A percentile compares a stretch with the other conserved stretches of the same genome.
phyloP scores from a whole-genome alignment of 1,140 invertebrate species.

The Caenorhabditis inopinata region DNA sequence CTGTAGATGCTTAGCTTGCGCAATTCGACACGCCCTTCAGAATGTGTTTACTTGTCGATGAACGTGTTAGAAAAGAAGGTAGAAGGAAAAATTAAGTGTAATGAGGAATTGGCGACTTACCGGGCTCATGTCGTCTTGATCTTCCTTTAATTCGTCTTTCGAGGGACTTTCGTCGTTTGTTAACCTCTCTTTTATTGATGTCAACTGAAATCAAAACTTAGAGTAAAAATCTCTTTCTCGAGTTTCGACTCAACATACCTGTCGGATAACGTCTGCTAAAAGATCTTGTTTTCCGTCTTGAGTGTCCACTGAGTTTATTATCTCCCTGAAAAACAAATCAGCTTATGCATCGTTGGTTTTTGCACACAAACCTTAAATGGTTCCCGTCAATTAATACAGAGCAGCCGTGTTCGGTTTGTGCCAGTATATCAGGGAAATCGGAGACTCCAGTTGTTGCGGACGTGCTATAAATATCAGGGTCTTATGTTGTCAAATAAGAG shows the following conservation, averaged over 20 bases:
- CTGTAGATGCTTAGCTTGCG: neutral
- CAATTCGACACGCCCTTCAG: constrained; percentile 1
- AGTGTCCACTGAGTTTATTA: constrained; percentile 52
- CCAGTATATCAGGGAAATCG: constrained; percentile 61
- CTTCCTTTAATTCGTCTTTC: constrained; percentile 24
- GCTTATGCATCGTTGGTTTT: neutral
- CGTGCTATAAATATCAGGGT: constrained; percentile 37
- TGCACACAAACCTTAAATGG: constrained; percentile 38
- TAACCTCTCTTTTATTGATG: constrained; percentile 28
- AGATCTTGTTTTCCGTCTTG: constrained; percentile 54
- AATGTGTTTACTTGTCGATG: neutral
- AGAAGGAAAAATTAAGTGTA: neutral
- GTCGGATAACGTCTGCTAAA: constrained; percentile 55
- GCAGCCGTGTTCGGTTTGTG: constrained; percentile 60
- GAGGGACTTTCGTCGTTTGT: constrained; percentile 9
- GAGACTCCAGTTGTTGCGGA: constrained; percentile 39
- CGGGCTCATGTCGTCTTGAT: constrained; percentile 20
- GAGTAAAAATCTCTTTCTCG: neutral
- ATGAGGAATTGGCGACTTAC: neutral
- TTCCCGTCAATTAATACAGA: constrained; percentile 60
- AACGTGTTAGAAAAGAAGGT: neutral
- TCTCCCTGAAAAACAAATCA: constrained; percentile 33
- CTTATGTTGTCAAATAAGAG: too few species aligned
- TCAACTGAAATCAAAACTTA: neutral
- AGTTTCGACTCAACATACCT: constrained; percentile 46